Percentiles rank a stretch among this genome's conserved stretches.
Conservation (phyloP, 53 echinoderm and acorn worm genomes). For the Luidia sarsii region DNA sequence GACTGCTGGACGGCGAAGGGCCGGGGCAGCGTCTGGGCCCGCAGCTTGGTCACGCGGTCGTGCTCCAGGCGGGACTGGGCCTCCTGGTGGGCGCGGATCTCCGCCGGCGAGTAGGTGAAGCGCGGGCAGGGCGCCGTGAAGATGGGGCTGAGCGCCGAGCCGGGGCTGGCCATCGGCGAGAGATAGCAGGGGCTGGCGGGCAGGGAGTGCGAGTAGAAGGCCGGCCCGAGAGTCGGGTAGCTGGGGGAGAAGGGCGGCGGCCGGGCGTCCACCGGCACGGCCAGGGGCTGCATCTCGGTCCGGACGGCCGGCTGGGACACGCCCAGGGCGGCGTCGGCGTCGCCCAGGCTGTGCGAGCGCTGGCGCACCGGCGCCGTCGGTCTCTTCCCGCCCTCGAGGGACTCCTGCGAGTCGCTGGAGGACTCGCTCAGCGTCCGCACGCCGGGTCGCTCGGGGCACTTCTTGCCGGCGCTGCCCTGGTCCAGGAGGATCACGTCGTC, state of each 20-base stretch:
- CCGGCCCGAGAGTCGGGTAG: conserved; percentile 64
- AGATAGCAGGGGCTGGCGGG: conserved; percentile 95
- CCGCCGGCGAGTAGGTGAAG: conserved; percentile 90
- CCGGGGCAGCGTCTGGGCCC: conserved; percentile 69
- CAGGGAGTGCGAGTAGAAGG: conserved; percentile 92
- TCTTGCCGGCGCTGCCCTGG: conserved; percentile 62
- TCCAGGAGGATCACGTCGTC: conserved; percentile 68
- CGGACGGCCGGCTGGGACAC: conserved; percentile 39
- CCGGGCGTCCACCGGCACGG: conserved; percentile 25
- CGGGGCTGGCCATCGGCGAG: conserved; percentile 78
- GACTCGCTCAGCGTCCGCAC: conserved; percentile 70
- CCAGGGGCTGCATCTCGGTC: conserved; percentile 48
- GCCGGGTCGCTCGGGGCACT: conserved; percentile 60
- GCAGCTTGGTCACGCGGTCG: conserved; percentile 83
- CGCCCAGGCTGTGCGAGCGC: conserved; percentile 89
- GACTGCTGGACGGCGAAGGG: conserved; percentile 66
- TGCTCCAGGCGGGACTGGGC: conserved; percentile 87
- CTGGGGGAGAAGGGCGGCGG: conserved; percentile 55
- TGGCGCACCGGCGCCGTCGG: conserved; percentile 63
- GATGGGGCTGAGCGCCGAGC: conserved; percentile 73
- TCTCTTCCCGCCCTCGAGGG: conserved; percentile 63
- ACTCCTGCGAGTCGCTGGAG: conserved; percentile 86
- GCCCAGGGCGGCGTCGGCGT: conserved; percentile 58
- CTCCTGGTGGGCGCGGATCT: conserved; percentile 85
- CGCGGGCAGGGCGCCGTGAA: conserved; percentile 77